Base-by-base conservation (phyloP, 2,888 invertebrate genomes). In the Sycophila texana region DNA sequence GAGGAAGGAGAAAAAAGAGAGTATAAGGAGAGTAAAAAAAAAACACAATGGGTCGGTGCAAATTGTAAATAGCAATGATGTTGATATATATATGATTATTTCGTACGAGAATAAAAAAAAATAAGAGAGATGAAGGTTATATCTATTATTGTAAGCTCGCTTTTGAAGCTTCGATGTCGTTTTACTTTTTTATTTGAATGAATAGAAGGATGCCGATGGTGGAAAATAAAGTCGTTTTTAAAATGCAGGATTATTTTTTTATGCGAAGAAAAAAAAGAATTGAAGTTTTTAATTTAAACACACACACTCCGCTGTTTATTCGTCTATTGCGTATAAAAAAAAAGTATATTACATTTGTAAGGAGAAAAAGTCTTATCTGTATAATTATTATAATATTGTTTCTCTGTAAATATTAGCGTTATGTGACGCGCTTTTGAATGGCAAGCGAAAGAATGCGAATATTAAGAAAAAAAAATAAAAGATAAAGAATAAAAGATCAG, bases 131-230 rank as follows among this genome's bases (percentile, higher is more conserved):
- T 65, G 73, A 81, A 80, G 74, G 65, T 80, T 80, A 78, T 80
- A 82, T 82, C 77, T 78, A 82, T 82, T 80, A 82, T 80, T 78
- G 66, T 82, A 76, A 80, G 80, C 80, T 82, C 75, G 82, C 82
- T 80, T 82, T 76, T 80, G 80, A 82, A 82, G 82, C 82, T 82
- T 82, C 74, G 77, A 82, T 80, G 82, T 82, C 77, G 76, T 82
- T 82, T 82, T 73, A 75, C 60, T 74, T 80, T 78, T 78, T 82
- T 80, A 77, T 82, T 82, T 82, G 72, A 72, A 77, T 60, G 57
- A 66, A 77, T 72, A 67, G 51, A 57, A 65, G 39, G 39, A 39
- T 39, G 39, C 5, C 7, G 39, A 39, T 39, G 39, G 10, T 58
- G 58, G 47, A 60, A 76, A 55, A 66, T 61, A 77, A 72, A 74